phyloP scores from a whole-genome alignment of 2,888 invertebrate genomes.

The Drosophila demipolita region DNA sequence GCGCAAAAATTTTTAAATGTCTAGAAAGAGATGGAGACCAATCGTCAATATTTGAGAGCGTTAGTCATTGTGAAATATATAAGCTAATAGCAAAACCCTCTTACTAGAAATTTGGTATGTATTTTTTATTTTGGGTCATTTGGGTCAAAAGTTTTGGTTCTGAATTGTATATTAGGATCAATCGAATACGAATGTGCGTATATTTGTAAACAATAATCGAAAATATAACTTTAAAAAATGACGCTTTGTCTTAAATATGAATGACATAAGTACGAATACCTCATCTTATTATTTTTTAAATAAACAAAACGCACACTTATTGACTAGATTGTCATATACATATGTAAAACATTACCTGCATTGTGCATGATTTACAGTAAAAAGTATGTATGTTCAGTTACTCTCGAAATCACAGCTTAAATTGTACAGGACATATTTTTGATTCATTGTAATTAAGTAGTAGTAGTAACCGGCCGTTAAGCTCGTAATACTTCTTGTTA shows the following conservation, averaged over 20 bases:
- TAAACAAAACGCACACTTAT: constrained; percentile 41
- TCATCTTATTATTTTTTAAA: constrained; percentile 28
- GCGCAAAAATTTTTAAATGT: constrained; percentile 13
- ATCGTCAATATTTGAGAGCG: neutral
- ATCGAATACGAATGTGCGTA: constrained; percentile 39
- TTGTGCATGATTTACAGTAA: constrained; percentile 59
- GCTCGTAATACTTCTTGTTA: constrained; percentile 45
- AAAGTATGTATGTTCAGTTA: constrained; percentile 46
- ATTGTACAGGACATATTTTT: constrained; percentile 51
- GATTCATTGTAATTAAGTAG: constrained; percentile 38
- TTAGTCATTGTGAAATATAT: neutral
- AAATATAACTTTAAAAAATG: constrained; percentile 51
- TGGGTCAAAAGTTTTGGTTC: constrained; percentile 18
- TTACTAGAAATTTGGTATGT: constrained; percentile 25
- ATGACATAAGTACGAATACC: constrained; percentile 39
- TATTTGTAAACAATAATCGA: constrained; percentile 54
- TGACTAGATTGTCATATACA: constrained; percentile 28
- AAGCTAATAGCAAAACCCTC: constrained; percentile 35
- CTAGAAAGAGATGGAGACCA: neutral
- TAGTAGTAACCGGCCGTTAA: constrained; percentile 16
- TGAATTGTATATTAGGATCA: constrained; percentile 23
- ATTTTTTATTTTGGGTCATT: constrained; percentile 41
- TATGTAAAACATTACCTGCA: constrained; percentile 67
- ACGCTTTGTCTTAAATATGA: constrained; percentile 45
- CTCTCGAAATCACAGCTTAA: constrained; percentile 72